These are phyloP conservation scores for Lagodon rhomboides DNA, from an alignment of 2,797 vertebrate species.

Conservation along the genomic window DNA sequence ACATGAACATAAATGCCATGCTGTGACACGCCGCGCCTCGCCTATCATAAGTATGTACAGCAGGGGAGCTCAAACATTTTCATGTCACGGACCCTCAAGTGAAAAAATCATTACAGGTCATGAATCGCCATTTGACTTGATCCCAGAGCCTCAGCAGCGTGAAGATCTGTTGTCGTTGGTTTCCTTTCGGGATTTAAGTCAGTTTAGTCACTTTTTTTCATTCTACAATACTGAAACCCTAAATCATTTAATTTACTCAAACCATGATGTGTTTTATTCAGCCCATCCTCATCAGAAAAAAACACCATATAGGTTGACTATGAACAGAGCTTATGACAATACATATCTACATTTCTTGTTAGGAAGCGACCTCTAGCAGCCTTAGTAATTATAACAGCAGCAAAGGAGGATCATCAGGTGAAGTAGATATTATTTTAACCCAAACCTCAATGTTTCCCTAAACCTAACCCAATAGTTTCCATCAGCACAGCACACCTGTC, in stretches of 20 bases:
- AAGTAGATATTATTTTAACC: no score
- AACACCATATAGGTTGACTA: no score
- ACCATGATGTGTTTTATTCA: not conserved
- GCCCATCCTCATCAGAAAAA: no score
- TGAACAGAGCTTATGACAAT: no score
- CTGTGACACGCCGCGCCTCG: constrained; percentile 53
- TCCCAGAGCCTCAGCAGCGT: not conserved
- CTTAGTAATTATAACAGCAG: no score
- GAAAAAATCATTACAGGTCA: constrained; percentile 69
- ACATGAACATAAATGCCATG: constrained; percentile 72
- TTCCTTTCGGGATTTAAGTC: not conserved
- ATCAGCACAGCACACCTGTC: no score
- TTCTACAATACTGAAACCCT: not conserved
- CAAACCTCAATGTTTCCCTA: no score
- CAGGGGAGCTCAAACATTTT: constrained; percentile 42
- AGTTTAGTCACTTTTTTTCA: not conserved
- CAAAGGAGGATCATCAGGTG: no score
- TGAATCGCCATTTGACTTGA: constrained; percentile 42
- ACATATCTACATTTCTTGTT: no score
- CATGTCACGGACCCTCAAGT: constrained; percentile 39
- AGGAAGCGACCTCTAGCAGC: no score
- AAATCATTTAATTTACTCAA: not conserved
- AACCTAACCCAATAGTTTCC: no score
- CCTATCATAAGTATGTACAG: constrained; percentile 52
- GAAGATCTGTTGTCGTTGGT: constrained; percentile 21